phyloP scores from a whole-genome alignment of 2,888 invertebrate species.

The Theodoxus fluviatilis region DNA sequence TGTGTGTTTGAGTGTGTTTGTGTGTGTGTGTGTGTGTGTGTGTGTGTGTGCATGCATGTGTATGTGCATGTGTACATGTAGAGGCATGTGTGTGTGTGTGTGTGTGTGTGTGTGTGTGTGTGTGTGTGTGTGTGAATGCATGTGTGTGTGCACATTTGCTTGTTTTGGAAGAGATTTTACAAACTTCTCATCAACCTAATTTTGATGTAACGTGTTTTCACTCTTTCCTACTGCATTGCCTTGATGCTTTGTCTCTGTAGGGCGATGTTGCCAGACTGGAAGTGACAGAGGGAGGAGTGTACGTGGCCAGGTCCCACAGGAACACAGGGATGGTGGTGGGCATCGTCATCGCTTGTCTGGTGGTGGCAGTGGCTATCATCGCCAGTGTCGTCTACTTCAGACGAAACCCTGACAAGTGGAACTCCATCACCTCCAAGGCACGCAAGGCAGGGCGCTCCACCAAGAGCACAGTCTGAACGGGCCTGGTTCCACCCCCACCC shows the following conservation, averaged over 20 bases:
- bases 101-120: too few species aligned
- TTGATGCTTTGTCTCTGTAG: constrained; percentile 37
- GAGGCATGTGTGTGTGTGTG: too few species aligned
- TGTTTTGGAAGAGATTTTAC: too few species aligned
- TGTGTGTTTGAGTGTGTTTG: too few species aligned
- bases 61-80: too few species aligned
- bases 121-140: too few species aligned
- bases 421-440: constrained; percentile 34
- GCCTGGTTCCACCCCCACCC: not conserved
- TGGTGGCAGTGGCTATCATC: constrained; percentile 43
- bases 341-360: constrained; percentile 42
- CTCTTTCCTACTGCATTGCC: not conserved
- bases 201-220: not conserved
- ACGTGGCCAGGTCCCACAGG: constrained; percentile 46
- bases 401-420: constrained; percentile 51
- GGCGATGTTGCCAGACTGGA: constrained; percentile 44
- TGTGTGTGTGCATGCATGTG: too few species aligned
- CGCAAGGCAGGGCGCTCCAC: constrained; percentile 39
- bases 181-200: too few species aligned
- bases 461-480: constrained; percentile 34
- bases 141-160: too few species aligned
- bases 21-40: too few species aligned
- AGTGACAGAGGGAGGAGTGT: constrained; percentile 52
- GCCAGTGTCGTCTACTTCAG: constrained; percentile 50
- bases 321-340: constrained; percentile 53